Percentiles rank a stretch among this genome's conserved stretches.
Conservation (phyloP, 2,113 vertebrate genomes). For the Taurulus bubalis region DNA sequence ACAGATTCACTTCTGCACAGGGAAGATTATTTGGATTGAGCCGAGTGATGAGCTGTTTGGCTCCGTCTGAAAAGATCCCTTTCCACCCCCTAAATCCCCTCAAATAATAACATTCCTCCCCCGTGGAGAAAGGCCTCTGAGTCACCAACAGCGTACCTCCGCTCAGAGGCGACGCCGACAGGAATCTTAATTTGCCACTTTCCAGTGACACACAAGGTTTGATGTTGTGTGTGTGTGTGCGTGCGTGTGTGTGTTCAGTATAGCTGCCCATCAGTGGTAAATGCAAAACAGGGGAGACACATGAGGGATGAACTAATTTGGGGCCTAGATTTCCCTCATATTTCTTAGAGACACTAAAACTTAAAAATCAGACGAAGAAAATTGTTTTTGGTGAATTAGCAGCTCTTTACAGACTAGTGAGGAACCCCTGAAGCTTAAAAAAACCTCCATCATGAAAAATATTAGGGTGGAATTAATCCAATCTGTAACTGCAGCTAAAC, state of each 20-base stretch:
- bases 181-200: conserved; percentile 69
- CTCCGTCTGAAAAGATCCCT: conserved; percentile 53
- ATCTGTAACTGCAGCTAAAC: background rate
- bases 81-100: conserved; percentile 57
- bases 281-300: background rate
- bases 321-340: background rate
- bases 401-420: background rate
- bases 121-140: conserved; percentile 54
- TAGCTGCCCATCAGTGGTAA: background rate
- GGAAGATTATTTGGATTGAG: conserved; percentile 41
- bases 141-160: conserved; percentile 53
- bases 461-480: background rate
- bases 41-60: conserved; percentile 50
- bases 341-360: background rate
- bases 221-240: background rate
- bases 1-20: conserved; percentile 26
- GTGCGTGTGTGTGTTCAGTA: background rate
- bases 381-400: conserved; percentile 7
- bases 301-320: background rate
- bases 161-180: conserved; percentile 48
- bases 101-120: conserved; percentile 64
- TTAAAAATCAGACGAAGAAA: background rate
- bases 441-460: background rate
- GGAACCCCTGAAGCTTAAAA: background rate
- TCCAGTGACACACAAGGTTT: conserved; percentile 19